phyloP scores from a whole-genome alignment of 2,113 vertebrate genomes.

The Accipiter cooperii region DNA sequence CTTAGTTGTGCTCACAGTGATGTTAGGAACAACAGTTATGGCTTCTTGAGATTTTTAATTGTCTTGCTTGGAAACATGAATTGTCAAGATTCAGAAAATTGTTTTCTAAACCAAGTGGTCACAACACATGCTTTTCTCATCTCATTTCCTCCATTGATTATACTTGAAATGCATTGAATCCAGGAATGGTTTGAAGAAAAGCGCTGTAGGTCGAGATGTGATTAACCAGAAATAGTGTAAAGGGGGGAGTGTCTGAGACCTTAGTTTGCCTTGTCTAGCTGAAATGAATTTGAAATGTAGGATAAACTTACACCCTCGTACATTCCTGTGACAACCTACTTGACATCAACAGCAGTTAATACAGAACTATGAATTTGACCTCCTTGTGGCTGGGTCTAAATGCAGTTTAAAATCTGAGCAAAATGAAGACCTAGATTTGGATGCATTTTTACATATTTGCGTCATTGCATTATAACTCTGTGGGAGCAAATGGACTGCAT shows the following conservation, averaged over 20 bases:
- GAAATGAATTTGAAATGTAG: not conserved
- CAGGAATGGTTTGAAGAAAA: not conserved
- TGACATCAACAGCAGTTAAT: not conserved
- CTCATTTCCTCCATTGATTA: not conserved
- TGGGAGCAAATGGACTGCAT: not conserved
- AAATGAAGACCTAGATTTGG: not conserved
- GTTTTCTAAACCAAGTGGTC: not conserved
- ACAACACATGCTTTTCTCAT: not conserved
- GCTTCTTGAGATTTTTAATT: not conserved
- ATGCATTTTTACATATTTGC: not conserved
- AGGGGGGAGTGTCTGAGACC: not conserved
- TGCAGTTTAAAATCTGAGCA: not conserved
- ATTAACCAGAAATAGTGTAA: not conserved
- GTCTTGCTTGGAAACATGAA: not conserved
- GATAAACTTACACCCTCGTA: not conserved
- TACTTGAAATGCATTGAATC: not conserved
- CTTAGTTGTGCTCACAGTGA: rapidly evolving
- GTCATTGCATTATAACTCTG: not conserved
- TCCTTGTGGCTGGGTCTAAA: not conserved
- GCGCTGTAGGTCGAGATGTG: not conserved
- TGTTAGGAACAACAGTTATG: not conserved
- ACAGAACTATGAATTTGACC: not conserved
- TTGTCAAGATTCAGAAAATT: not conserved
- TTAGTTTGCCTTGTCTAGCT: not conserved
- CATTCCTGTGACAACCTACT: not conserved